Base-by-base conservation (phyloP, 2,797 vertebrate species). In the Gorsachius magnificus region DNA sequence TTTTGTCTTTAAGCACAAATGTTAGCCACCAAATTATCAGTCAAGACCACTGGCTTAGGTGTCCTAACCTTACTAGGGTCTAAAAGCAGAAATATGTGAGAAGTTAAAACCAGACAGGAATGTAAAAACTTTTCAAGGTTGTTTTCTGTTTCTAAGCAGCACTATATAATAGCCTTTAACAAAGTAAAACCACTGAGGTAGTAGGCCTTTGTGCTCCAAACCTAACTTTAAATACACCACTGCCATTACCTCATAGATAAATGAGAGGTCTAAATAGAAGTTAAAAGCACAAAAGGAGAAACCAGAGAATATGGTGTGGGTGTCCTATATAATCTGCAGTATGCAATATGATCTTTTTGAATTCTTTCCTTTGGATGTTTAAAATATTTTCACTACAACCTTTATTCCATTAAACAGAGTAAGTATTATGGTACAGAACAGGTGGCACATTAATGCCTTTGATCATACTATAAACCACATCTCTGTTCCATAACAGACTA, bases 401-500 rank as follows among this genome's bases (percentile, higher is more conserved):
- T 87, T 95, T 95, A 92, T 94, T 94, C 75, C 20, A 41, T 89
- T 95, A 94, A 95, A 94, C 46, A 76, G 71, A 87, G 41, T 85
- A 96, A 94, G 51, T 89, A 80, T 92, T 96, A 93, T 54, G 35
- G 89, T 81, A 95, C 35, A 76, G 61, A 96, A 89, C 74, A 97
- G 79, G 86, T 96, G 85, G 69, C 85, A 63, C 69, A 66, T 77
- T 96, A 95, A 89, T 5, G 16, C 46, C 14, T 97, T 95, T 97
- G 91, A 92, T 97, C 80, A 92, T 95, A 91, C 61, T 81, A 89
- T 92, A 97, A 96, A 95, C 54, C 85, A 87, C 89, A 93, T 92
- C 84, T 96, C 72, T 72, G 48, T 72, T 95, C 63, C 77, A 79
- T 83, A 95, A 87, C 33, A 97, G 78, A 89, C 68, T 95, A 89